These are phyloP conservation scores for Thamnophis elegans DNA, from an alignment of 2,797 vertebrate species.

Conservation along the genomic window DNA sequence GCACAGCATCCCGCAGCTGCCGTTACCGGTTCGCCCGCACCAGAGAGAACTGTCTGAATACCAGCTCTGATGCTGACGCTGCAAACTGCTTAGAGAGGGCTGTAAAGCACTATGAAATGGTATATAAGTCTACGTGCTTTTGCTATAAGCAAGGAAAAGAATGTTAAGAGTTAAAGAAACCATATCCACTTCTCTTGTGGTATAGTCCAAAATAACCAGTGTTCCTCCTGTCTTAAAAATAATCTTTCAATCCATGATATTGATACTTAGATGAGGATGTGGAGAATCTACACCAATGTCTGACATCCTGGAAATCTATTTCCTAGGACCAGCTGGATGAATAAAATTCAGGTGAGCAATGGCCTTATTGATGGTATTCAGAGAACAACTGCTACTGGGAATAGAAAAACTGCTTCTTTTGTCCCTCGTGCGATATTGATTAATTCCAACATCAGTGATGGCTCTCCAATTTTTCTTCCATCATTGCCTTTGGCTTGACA, in stretches of 20 bases:
- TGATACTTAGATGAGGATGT: neutral
- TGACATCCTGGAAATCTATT: neutral
- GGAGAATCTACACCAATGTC: neutral
- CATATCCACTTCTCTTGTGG: neutral
- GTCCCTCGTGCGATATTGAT: neutral
- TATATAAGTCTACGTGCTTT: too few species aligned
- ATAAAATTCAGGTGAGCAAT: neutral
- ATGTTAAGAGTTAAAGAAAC: neutral
- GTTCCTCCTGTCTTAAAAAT: neutral
- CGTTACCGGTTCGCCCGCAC: too few species aligned
- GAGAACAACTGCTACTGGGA: neutral
- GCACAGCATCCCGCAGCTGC: too few species aligned
- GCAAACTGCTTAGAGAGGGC: neutral
- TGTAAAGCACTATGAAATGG: neutral
- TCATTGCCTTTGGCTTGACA: neutral
- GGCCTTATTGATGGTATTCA: neutral
- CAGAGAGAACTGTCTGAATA: too few species aligned
- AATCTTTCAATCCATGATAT: neutral
- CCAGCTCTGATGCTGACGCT: neutral
- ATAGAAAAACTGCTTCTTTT: neutral
- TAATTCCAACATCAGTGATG: neutral
- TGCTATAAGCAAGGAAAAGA: neutral
- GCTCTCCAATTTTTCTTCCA: neutral
- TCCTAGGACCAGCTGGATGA: neutral
- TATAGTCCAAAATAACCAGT: neutral